phyloP scores from a whole-genome alignment of 2,113 vertebrate genomes.

The Lucifuga dentata region DNA sequence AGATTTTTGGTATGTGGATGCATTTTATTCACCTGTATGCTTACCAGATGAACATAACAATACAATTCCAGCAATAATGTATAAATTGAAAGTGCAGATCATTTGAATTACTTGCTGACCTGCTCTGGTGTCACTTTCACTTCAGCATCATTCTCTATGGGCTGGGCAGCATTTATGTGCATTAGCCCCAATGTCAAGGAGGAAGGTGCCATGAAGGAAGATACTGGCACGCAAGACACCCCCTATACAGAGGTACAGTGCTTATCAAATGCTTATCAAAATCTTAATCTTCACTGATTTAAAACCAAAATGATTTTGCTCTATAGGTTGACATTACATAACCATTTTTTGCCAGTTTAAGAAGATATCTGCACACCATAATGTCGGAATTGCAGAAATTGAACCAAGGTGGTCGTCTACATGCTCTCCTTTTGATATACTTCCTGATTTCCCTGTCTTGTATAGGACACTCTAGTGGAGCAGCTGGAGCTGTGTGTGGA shows the following conservation, averaged over 20 bases:
- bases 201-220: slow-evolving; percentile 98
- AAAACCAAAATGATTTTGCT: too few species aligned
- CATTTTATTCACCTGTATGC: slow-evolving; percentile 9
- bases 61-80: not conserved
- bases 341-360: not conserved
- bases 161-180: slow-evolving; percentile 96
- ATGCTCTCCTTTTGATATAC: not conserved
- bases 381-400: too few species aligned
- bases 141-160: slow-evolving; percentile 95
- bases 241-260: slow-evolving; percentile 95
- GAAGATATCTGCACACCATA: too few species aligned
- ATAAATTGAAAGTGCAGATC: not conserved
- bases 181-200: slow-evolving; percentile 98
- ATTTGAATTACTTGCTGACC: not conserved
- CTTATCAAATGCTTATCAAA: not conserved
- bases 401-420: too few species aligned
- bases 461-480: slow-evolving; percentile 93
- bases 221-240: slow-evolving; percentile 96
- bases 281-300: too few species aligned
- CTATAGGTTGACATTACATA: not conserved
- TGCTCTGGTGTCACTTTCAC: slow-evolving; percentile 31
- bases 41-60: slow-evolving; percentile 1
- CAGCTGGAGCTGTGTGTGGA: slow-evolving; percentile 96
- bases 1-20: slow-evolving; percentile 1
- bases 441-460: not conserved